These are phyloP conservation scores for Bombus balteatus DNA, from an alignment of 1,140 invertebrate genomes.

Conservation along the genomic window DNA sequence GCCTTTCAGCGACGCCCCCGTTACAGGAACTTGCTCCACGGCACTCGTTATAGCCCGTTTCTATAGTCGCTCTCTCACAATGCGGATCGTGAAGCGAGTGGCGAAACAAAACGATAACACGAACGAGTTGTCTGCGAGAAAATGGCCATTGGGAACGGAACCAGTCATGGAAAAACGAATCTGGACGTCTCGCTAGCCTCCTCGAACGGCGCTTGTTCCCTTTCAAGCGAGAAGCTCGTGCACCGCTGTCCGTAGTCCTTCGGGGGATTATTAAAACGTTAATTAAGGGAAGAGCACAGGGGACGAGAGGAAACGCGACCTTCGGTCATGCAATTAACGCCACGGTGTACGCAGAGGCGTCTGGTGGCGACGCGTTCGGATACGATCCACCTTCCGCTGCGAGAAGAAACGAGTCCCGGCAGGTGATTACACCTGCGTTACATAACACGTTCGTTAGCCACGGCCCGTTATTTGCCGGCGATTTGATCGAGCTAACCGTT, in stretches of 20 bases:
- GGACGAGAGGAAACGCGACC: constrained; percentile 48
- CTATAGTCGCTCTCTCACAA: not conserved
- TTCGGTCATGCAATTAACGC: constrained; percentile 64
- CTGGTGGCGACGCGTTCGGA: constrained; percentile 46
- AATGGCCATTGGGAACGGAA: not conserved
- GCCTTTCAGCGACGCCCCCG: constrained; percentile 23
- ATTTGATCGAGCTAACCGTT: constrained; percentile 68
- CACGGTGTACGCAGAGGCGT: constrained; percentile 36
- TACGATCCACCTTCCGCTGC: constrained; percentile 34
- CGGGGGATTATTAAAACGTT: constrained; percentile 65
- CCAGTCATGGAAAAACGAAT: not conserved
- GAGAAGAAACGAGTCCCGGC: constrained; percentile 51
- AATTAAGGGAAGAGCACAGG: constrained; percentile 57
- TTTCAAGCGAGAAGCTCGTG: not conserved
- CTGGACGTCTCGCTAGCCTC: not conserved
- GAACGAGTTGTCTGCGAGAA: not conserved
- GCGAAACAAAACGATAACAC: constrained; percentile 23
- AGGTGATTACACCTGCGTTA: constrained; percentile 71
- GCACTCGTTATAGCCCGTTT: constrained; percentile 28
- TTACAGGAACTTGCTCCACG: not conserved
- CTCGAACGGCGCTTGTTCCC: not conserved
- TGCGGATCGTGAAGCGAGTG: not conserved
- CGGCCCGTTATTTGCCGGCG: constrained; percentile 58
- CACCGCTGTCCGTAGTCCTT: not conserved
- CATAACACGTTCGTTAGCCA: constrained; percentile 64